Conservation (phyloP, 2,113 vertebrate species). For the Camelus dromedarius region DNA sequence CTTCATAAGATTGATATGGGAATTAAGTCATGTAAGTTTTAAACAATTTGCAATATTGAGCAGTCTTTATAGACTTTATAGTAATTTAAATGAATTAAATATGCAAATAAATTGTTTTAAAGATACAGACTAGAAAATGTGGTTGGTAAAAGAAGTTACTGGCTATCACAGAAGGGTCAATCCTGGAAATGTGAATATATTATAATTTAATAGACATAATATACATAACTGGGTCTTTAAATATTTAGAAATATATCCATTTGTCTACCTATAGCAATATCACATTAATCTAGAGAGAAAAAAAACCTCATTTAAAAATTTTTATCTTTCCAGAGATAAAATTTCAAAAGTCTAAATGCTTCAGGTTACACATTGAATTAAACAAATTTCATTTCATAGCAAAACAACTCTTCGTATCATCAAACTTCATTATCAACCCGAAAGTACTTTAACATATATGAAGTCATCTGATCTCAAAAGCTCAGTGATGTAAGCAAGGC, state of each 20-base stretch:
- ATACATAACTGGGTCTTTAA: background rate
- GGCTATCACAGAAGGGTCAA: background rate
- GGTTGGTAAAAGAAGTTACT: background rate
- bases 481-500: background rate
- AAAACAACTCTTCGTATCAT: background rate
- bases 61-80: background rate
- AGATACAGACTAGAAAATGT: background rate
- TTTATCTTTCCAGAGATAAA: background rate
- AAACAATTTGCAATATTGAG: background rate
- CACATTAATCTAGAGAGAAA: background rate
- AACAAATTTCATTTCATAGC: background rate
- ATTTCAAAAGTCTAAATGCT: background rate
- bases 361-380: background rate
- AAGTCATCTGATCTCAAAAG: background rate
- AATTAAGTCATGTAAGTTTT: background rate
- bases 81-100: slow-evolving; percentile 7
- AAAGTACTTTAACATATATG: background rate
- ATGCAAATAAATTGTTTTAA: slow-evolving; percentile 14
- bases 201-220: background rate
- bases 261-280: background rate
- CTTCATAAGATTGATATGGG: background rate
- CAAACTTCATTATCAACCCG: background rate
- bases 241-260: background rate
- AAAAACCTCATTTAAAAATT: background rate
- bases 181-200: background rate